A percentile compares a stretch with the other conserved stretches of the same genome.
Evolutionary conservation across 2,888 invertebrate genomes (phyloP).

Genomic region (Catocala sponsa): DNA sequence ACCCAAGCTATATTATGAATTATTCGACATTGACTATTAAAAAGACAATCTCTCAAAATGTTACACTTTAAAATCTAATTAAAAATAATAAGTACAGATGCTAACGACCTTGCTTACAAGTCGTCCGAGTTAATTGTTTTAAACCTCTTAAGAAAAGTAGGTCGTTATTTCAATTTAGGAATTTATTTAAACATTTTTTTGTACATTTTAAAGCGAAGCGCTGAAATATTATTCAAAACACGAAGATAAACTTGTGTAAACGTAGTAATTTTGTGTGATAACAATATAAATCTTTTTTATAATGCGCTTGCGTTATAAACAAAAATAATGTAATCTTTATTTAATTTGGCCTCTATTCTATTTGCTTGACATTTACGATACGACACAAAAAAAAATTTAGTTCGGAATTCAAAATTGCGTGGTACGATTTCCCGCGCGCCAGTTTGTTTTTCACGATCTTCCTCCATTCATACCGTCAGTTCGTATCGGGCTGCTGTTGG

Average conservation of each 20-base stretch:
- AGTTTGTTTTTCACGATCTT: slow-evolving; percentile 44
- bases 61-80: too few species aligned
- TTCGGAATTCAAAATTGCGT: slow-evolving; percentile 39
- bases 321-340: not conserved
- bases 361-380: slow-evolving; percentile 13
- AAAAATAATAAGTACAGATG: too few species aligned
- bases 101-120: too few species aligned
- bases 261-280: not conserved
- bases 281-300: slow-evolving; percentile 5
- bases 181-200: not conserved
- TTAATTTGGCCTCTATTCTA: slow-evolving; percentile 3
- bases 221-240: slow-evolving; percentile 5
- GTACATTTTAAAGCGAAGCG: not conserved
- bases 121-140: too few species aligned
- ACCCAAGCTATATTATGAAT: too few species aligned
- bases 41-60: too few species aligned
- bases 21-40: too few species aligned
- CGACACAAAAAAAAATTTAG: slow-evolving; percentile 8
- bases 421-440: slow-evolving; percentile 43
- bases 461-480: slow-evolving; percentile 53
- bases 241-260: slow-evolving; percentile 2
- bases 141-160: not conserved
- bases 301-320: not conserved
- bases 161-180: not conserved
- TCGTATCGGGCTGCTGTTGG: slow-evolving; percentile 36